phyloP scores from a whole-genome alignment of 2,113 vertebrate genomes.

The Lasiurus cinereus region DNA sequence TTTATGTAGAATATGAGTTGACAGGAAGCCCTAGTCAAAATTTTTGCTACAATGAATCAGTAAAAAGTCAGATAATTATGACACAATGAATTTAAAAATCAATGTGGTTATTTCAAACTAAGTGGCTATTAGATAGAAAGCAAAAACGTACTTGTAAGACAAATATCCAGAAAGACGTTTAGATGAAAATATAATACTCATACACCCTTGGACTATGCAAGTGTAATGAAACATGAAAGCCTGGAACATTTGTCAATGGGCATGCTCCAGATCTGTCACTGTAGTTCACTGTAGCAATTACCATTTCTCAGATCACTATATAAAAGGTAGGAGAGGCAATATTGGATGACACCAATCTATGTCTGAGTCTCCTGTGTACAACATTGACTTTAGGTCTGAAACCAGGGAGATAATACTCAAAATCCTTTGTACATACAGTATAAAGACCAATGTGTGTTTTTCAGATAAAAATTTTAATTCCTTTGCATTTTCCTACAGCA shows the following conservation, averaged over 20 bases:
- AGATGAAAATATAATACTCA: conserved; percentile 23
- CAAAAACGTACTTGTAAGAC: neutral
- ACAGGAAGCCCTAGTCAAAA: conserved; percentile 5
- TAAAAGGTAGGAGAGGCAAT: conserved; percentile 42
- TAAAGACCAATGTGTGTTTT: conserved; percentile 33
- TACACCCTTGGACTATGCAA: neutral
- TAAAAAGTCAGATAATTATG: neutral
- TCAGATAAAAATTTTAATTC: conserved; percentile 56
- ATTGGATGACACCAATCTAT: conserved; percentile 32
- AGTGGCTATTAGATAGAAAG: conserved; percentile 49
- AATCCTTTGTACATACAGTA: neutral
- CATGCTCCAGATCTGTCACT: neutral
- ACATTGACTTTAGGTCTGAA: conserved; percentile 10
- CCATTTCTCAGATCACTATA: neutral
- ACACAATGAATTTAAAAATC: conserved; percentile 56
- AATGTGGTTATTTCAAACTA: conserved; percentile 47
- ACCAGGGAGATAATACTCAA: conserved; percentile 6
- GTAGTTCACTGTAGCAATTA: neutral
- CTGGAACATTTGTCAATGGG: neutral
- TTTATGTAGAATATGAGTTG: neutral
- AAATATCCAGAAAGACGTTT: neutral
- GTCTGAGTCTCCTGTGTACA: neutral
- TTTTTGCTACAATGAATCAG: conserved; percentile 21
- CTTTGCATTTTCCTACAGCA: conserved; percentile 14
- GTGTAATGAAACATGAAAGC: neutral